Evolutionary conservation across 2,888 invertebrate species (phyloP), one percentile per base, ranked within the genome.

Genomic region (Adela reaumurella): DNA sequence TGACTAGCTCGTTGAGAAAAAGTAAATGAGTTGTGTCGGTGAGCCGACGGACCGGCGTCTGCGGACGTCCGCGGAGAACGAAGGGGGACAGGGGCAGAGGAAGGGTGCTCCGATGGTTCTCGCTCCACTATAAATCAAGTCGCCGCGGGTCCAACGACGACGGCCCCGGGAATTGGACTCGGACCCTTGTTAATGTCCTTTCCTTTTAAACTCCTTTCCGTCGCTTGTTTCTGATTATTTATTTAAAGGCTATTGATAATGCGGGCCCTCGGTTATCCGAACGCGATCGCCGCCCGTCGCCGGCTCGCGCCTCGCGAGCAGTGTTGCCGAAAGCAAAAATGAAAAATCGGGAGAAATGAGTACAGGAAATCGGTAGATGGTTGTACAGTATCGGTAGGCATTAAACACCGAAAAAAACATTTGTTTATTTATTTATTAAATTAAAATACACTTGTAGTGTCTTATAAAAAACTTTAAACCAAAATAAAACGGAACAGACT

Each of bases 131-230:
- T 74, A 78, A 35, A 35, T 35, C 35, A 35, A 35, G 35, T 14
- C 35, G 11, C 24, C 24, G 35, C 35, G 3, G 35, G 35, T 14
- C 77, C 77, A 77, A 72, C 65, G 68, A 63, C 67, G 77, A 77
- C 77, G 76, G 76, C 67, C 72, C n/a, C 69, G 74, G 76, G 77
- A 78, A 78, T 78, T 77, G 76, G 74, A 73, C 71, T 67, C 35
- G 72, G 72, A 76, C 76, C 77, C 76, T 73, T 76, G 76, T 77
- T 77, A 77, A 77, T 74, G 74, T 74, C 68, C 67, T 61, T 63
- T 69, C 72, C 74, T 76, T 74, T 35, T 35, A 35, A 35, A 73
- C 71, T 66, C 65, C 69, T 67, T 67, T 67, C 66, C 67, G 64
- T 64, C 64, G 35, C 68, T 66, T 68, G 68, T 72, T 69, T 65